Base-by-base conservation (phyloP, 1,140 invertebrate species). In the Leptinotarsa lineolata region DNA sequence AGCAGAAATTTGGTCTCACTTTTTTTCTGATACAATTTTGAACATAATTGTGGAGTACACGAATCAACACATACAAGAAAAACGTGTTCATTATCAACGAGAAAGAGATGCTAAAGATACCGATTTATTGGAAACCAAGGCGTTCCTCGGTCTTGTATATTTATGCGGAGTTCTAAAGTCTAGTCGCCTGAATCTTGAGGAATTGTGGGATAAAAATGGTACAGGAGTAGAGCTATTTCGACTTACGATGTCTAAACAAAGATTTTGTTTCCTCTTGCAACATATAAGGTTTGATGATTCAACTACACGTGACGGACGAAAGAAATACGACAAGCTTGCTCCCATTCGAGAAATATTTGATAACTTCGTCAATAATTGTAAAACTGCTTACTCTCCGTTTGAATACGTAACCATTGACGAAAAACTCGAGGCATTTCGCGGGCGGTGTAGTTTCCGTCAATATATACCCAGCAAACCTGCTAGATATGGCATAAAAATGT, bases 361-460 rank as follows among this genome's bases (percentile, higher is more conserved):
- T 64, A 20, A 20, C 15, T 64, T 64, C 20, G 18, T 64, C 22
- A 24, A 64, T 18, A 18, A 24, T 15, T 64, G 1, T 12, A 64
- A 64, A 64, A 20, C 1, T n/a, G n/a, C n/a, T n/a, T n/a, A n/a
- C n/a, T n/a, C n/a, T n/a, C n/a, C n/a, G 18, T 24, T 20, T 64
- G 12, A 20, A 12, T 18, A 16, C n/a, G n/a, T n/a, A n/a, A n/a
- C n/a, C n/a, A n/a, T n/a, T n/a, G n/a, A n/a, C n/a, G n/a, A n/a
- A n/a, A 70, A 58, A 21, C 11, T 70, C 6, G 39, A 70, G 46
- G 11, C 46, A 18, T 64, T 70, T 15, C 39, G 44, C 8, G 39
- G 68, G 13, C 63, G 46, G 39, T 70, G 46, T 58, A 70, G 11
- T 22, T 11, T 66, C n/a, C n/a, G n/a, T n/a, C n/a, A n/a, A n/a